These are phyloP conservation scores for Synanthedon formicaeformis DNA, from an alignment of 2,888 invertebrate species.

Conservation along the genomic window DNA sequence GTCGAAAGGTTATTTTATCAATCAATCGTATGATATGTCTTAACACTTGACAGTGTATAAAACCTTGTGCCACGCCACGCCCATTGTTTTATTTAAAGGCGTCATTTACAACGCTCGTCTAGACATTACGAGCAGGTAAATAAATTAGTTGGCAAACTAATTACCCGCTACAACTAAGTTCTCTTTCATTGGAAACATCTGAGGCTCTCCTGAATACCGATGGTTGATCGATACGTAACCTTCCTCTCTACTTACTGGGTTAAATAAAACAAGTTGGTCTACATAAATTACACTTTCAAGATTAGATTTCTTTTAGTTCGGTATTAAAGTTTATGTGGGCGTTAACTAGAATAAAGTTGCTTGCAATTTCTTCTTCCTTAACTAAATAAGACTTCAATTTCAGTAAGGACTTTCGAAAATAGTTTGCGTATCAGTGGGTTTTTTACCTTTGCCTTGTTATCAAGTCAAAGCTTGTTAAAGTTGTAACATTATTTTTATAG, in stretches of 20 bases:
- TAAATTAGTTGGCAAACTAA: constrained; percentile 47
- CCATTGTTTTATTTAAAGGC: constrained; percentile 42
- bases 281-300: constrained; percentile 15
- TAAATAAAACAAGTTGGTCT: constrained; percentile 31
- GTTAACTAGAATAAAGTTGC: no score
- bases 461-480: no score
- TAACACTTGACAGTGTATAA: no score
- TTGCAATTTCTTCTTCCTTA: no score
- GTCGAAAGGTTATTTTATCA: no score
- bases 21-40: no score
- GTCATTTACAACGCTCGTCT: constrained; percentile 39
- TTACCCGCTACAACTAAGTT: constrained; percentile 32
- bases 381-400: no score
- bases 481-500: no score
- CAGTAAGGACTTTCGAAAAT: no score
- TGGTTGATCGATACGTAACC: constrained; percentile 21
- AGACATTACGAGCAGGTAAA: constrained; percentile 51
- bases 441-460: no score
- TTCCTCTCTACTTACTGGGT: constrained; percentile 29
- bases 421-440: no score
- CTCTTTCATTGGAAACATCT: constrained; percentile 33
- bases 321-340: no score
- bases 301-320: background rate
- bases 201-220: constrained; percentile 18
- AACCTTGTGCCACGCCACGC: constrained; percentile 6